Conservation (phyloP, 2,113 vertebrate species). For the Formicarius rufipectus region DNA sequence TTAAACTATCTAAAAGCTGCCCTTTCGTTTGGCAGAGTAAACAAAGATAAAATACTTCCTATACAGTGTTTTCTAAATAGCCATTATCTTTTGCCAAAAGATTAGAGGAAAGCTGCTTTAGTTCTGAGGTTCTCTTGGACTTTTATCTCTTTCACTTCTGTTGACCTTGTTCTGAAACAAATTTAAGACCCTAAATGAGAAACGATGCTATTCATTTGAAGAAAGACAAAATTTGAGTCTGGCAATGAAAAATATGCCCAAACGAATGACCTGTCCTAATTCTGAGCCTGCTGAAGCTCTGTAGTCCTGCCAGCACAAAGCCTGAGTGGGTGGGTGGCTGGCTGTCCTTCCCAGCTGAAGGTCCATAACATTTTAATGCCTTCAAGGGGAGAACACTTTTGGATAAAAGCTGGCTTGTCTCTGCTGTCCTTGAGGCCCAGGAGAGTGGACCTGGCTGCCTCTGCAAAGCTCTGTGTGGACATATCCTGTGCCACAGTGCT, state of each 20-base stretch:
- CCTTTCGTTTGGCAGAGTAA: not conserved
- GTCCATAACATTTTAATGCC: not conserved
- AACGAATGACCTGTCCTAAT: not conserved
- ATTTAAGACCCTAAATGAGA: not conserved
- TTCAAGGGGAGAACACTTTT: not conserved
- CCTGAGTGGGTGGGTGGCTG: not conserved
- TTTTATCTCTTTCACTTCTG: not conserved
- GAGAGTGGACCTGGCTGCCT: not conserved
- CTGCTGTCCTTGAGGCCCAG: not conserved
- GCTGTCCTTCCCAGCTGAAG: not conserved
- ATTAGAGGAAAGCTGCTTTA: conserved; percentile 37
- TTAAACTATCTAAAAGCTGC: not conserved
- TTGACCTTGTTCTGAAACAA: not conserved
- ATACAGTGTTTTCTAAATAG: not conserved
- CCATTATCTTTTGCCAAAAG: not conserved
- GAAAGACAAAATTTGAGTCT: not conserved
- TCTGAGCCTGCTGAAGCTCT: not conserved
- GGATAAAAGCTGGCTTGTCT: not conserved
- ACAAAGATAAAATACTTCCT: not conserved
- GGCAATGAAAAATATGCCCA: not conserved
- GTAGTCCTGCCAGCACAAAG: not conserved
- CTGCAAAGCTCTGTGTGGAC: not conserved
- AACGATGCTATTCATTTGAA: not conserved
- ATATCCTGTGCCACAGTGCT: not conserved
- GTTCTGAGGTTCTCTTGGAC: not conserved